Conservation (phyloP, 2,113 vertebrate genomes). For the Corynorhinus townsendii region DNA sequence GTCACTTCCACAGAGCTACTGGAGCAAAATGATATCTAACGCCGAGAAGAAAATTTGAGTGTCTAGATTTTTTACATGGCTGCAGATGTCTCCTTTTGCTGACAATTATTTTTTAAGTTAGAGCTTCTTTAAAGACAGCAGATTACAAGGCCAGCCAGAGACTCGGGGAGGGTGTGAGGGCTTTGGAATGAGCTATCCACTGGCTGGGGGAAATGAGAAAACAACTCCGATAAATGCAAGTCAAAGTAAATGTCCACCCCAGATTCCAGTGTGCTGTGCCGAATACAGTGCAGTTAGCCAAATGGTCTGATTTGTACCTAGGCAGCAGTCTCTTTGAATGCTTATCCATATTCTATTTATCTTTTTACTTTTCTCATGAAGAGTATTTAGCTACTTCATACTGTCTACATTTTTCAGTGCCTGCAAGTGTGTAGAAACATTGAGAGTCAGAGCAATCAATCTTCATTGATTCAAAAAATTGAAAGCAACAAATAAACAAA, state of each 20-base stretch:
- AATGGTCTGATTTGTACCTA: not conserved
- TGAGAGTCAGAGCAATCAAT: not conserved
- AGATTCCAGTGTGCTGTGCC: not conserved
- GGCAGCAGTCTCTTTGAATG: not conserved
- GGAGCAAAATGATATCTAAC: not conserved
- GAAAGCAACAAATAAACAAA: not conserved
- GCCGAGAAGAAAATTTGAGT: not conserved
- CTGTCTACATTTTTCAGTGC: not conserved
- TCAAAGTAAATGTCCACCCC: not conserved
- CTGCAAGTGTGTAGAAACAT: not conserved
- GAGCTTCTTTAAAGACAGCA: slow-evolving; percentile 13
- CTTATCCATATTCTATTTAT: not conserved
- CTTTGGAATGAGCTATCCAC: not conserved
- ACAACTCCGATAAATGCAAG: not conserved
- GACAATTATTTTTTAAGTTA: not conserved
- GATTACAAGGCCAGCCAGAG: not conserved
- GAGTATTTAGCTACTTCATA: not conserved
- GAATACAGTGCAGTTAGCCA: not conserved
- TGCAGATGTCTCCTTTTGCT: not conserved
- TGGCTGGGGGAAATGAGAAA: not conserved
- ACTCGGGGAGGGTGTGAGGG: not conserved
- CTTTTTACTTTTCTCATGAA: not conserved
- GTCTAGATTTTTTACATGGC: not conserved
- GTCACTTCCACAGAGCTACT: not conserved
- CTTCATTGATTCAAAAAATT: not conserved